Conservation (phyloP, 2,888 invertebrate species). For the Erebia palarica region DNA sequence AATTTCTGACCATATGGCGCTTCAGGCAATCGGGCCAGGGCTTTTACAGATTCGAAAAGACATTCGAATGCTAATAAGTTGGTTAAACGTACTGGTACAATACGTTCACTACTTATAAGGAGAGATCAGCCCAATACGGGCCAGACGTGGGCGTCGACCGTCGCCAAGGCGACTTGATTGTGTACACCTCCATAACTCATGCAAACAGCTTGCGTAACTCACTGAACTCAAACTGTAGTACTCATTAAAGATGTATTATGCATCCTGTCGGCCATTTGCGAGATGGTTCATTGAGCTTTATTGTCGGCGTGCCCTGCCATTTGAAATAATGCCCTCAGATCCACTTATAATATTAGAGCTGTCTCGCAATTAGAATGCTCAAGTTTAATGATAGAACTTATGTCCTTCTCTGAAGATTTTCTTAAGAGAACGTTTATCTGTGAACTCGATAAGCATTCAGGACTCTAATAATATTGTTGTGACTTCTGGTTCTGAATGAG, state of each 20-base stretch:
- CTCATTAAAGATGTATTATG: slow-evolving; percentile 65
- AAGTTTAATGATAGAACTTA: neutral
- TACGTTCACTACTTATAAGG: slow-evolving; percentile 73
- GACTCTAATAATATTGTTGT: neutral
- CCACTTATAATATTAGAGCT: slow-evolving; percentile 25
- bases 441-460: neutral
- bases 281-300: slow-evolving; percentile 68
- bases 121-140: slow-evolving; percentile 65
- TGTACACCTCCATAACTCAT: slow-evolving; percentile 57
- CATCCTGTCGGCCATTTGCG: slow-evolving; percentile 67
- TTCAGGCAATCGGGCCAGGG: slow-evolving; percentile 48
- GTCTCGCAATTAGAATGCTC: neutral
- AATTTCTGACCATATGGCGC: slow-evolving; percentile 58
- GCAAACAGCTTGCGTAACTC: slow-evolving; percentile 72
- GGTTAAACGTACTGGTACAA: slow-evolving; percentile 49
- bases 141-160: slow-evolving; percentile 68
- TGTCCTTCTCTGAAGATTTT: neutral
- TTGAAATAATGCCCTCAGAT: slow-evolving; percentile 31
- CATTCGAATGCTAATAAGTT: slow-evolving; percentile 61
- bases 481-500: neutral
- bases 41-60: slow-evolving; percentile 58
- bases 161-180: slow-evolving; percentile 55
- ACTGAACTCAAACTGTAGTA: slow-evolving; percentile 49
- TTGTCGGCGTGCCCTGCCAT: slow-evolving; percentile 42
- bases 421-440: neutral